Percentiles rank a stretch among this genome's conserved stretches.
Conservation (phyloP, 2,113 vertebrate genomes). For the Prunella himalayana region DNA sequence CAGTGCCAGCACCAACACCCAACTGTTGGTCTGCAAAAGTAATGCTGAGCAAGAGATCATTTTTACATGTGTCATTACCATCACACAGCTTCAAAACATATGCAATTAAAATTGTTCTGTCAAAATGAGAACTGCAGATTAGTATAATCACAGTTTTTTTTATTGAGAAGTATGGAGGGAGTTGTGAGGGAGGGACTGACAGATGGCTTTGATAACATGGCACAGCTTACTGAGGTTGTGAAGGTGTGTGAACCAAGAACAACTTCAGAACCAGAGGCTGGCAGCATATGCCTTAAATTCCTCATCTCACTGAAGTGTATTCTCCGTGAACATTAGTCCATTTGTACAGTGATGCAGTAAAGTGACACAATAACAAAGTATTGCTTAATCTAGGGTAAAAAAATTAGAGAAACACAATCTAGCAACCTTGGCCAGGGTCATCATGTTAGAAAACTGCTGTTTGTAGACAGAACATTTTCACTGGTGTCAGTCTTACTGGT, state of each 20-base stretch:
- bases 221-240: not conserved
- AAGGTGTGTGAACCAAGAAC: constrained; percentile 29
- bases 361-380: not conserved
- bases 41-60: constrained; percentile 34
- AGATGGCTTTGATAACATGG: constrained; percentile 57
- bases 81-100: constrained; percentile 62
- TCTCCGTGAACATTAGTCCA: not conserved
- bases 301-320: not conserved
- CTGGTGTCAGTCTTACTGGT: not conserved
- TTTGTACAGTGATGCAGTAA: not conserved
- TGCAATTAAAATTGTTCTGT: constrained; percentile 48
- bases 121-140: constrained; percentile 50
- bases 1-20: not conserved
- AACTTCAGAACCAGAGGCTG: not conserved
- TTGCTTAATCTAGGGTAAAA: not conserved
- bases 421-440: not conserved
- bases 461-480: not conserved
- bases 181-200: constrained; percentile 15
- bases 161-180: not conserved
- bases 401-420: not conserved
- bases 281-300: not conserved
- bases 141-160: constrained; percentile 51
- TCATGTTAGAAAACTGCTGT: not conserved
- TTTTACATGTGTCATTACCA: constrained; percentile 24
- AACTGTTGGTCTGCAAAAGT: constrained; percentile 15